These are phyloP conservation scores for Panulirus ornatus DNA, from an alignment of 1,140 invertebrate species.

Conservation along the genomic window DNA sequence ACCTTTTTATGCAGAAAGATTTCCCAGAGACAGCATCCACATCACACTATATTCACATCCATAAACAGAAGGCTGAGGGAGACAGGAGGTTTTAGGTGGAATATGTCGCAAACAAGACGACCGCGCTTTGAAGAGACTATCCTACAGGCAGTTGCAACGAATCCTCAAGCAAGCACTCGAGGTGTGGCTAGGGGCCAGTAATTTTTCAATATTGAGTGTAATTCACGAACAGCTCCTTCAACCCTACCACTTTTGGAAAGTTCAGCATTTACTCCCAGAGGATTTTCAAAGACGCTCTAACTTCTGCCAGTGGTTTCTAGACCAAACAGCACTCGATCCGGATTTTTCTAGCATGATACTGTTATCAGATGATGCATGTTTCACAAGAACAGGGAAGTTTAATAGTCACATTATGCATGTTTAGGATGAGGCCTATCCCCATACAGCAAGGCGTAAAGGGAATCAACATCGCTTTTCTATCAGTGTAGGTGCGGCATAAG, in stretches of 20 bases:
- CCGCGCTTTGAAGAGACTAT: neutral
- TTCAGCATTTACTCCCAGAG: slow-evolving; percentile 22
- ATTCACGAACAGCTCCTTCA: neutral
- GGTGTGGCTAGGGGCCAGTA: slow-evolving; percentile 18
- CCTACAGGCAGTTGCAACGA: neutral
- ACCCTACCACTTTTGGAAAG: neutral
- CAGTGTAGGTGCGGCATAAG: neutral
- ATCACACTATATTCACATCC: neutral
- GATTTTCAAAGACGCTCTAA: slow-evolving; percentile 45
- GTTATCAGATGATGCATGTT: slow-evolving; percentile 52
- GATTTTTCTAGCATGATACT: slow-evolving; percentile 48
- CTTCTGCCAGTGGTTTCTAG: slow-evolving; percentile 47
- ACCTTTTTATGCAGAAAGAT: neutral
- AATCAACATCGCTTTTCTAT: slow-evolving; percentile 32
- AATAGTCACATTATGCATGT: slow-evolving; percentile 48
- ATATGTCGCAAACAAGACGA: neutral
- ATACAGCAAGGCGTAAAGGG: slow-evolving; percentile 30
- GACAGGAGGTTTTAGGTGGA: neutral
- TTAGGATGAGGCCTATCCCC: neutral
- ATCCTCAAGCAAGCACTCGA: slow-evolving; percentile 6
- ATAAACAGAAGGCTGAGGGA: neutral
- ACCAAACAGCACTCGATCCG: slow-evolving; percentile 30
- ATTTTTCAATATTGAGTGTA: slow-evolving; percentile 39
- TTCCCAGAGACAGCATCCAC: slow-evolving; percentile 17
- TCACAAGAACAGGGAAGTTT: neutral